These are phyloP conservation scores for Hesperia comma DNA, from an alignment of 2,888 invertebrate genomes.

Conservation along the genomic window DNA sequence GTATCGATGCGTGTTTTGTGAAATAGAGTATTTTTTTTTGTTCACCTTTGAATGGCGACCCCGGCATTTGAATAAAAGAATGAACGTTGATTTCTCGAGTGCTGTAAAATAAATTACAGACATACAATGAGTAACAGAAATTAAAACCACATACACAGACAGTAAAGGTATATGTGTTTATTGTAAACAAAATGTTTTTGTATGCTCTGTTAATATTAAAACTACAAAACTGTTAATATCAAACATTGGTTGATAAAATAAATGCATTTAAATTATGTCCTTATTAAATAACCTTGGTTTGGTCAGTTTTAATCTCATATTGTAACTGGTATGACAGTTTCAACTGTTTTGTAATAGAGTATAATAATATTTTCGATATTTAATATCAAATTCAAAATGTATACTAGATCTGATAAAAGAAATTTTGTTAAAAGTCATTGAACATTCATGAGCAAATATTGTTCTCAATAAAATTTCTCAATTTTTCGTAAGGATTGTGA, in stretches of 20 bases:
- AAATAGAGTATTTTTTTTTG: slow-evolving; percentile 18
- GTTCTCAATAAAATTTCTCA: background rate
- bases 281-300: slow-evolving; percentile 10
- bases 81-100: slow-evolving; percentile 9
- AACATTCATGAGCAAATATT: background rate
- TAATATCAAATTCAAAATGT: background rate
- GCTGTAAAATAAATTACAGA: slow-evolving; percentile 2
- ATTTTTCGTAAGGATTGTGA: background rate
- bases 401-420: background rate
- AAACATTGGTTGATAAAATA: background rate
- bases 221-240: background rate
- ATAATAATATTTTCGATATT: background rate
- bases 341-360: background rate
- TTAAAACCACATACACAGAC: background rate
- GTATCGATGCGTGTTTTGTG: slow-evolving; percentile 19
- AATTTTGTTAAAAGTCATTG: background rate
- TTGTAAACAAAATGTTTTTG: background rate
- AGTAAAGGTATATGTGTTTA: background rate
- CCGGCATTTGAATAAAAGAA: slow-evolving; percentile 16
- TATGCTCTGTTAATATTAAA: background rate
- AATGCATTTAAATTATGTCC: slow-evolving; percentile 5
- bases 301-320: background rate
- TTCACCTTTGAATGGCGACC: slow-evolving; percentile 6
- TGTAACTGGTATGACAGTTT: background rate
- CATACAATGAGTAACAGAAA: background rate